Evolutionary conservation across 2,888 invertebrate species (phyloP).

Genomic region (Drosophila vallismaia): DNA sequence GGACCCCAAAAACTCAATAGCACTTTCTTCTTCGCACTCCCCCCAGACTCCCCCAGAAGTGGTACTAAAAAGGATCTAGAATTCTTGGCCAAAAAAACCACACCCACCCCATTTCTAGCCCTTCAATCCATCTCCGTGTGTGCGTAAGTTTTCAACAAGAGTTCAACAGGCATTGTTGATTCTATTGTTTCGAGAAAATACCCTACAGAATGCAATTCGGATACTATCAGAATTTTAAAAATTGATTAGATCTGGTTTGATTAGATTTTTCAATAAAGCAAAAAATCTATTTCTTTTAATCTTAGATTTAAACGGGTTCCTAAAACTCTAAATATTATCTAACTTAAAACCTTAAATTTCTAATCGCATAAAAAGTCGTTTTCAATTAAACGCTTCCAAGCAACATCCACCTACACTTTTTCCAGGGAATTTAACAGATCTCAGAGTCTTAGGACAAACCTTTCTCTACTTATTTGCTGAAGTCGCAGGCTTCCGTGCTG

Average conservation of each 20-base stretch:
- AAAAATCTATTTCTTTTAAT: no score
- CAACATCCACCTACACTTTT: neutral
- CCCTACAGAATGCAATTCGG: conserved; percentile 2
- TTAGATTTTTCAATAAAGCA: no score
- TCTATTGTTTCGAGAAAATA: conserved; percentile 32
- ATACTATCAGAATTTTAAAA: neutral
- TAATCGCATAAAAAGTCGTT: no score
- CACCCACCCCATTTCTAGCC: conserved; percentile 3
- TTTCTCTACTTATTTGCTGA: conserved; percentile 34
- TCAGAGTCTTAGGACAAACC: conserved; percentile 22
- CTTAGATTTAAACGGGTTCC: no score
- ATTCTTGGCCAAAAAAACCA: conserved; percentile 13
- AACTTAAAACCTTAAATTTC: no score
- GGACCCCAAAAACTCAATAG: conserved; percentile 57
- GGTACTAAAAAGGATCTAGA: conserved; percentile 38
- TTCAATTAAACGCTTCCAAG: no score
- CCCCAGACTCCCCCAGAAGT: conserved; percentile 9
- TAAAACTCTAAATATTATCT: no score
- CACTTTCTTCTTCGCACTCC: conserved; percentile 43
- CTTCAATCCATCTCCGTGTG: conserved; percentile 12
- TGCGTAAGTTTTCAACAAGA: conserved; percentile 26
- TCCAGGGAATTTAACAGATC: conserved; percentile 4
- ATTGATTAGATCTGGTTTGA: neutral
- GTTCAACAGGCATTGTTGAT: conserved; percentile 27
- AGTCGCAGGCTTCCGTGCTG: conserved; percentile 36